Base-by-base conservation (phyloP, 2,888 invertebrate genomes). In the Girardia tigrina region DNA sequence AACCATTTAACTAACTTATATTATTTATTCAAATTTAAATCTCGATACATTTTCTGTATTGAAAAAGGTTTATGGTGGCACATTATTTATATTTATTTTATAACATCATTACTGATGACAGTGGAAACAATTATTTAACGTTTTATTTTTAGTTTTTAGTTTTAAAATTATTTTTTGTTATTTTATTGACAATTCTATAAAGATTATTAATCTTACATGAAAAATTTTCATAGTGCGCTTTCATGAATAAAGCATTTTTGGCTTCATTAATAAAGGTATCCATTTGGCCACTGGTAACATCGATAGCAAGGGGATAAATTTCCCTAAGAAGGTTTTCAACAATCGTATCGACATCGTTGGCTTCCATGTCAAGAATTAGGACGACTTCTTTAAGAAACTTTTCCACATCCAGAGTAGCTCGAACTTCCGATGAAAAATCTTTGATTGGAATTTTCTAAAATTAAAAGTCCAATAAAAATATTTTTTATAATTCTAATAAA, bases 341-440 rank as follows among this genome's bases (percentile, higher is more conserved):
- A 76, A 88, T 86, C 78, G 85, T 85, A 72, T 86, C 86, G 56
- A 87, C 81, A 42, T 84, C 84, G 23, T 85, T 85, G 79, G 87
- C 87, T 27, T 85, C 84, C 28, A 87, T 81, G 80, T 88, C 87
- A 75, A 88, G 81, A 72, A 88, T 83, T 28, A 88, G 81, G 26
- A 86, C 84, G 1, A 87, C 87, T 79, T 87, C 85, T 78, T 86
- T 85, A 74, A 88, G 82, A 80, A 87, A 86, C 79, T 86, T 86
- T 78, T 87, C 86, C 70, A 88, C 87, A 81, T 88, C 88, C 83
- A 87, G 83, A n/a, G 86, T 85, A 20, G 87, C 87, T 69, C 88
- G 82, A 36, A 88, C 86, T 81, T 88, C 88, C 1, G 86, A 84
- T 1, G 86, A 86, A 80, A 88, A 88, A 80, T 88, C 87, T 80